Percentiles rank a stretch among this genome's conserved stretches.
Evolutionary conservation across 2,113 vertebrate genomes (phyloP).

Genomic region (Cynocephalus volans): DNA sequence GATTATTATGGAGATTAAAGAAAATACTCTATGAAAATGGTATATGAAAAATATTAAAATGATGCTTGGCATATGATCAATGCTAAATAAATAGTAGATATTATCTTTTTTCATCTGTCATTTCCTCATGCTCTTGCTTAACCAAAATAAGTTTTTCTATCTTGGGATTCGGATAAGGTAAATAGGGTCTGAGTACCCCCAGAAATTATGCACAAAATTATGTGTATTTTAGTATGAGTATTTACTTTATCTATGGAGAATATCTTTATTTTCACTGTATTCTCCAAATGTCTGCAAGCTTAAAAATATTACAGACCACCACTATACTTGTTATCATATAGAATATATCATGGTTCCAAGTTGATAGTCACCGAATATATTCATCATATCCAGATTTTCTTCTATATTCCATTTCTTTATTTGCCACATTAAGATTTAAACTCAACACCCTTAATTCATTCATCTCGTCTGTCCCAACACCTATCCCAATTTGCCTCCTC

Average conservation of each 20-base stretch:
- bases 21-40: not conserved
- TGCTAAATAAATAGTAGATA: not conserved
- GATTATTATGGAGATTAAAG: not conserved
- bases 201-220: conserved; percentile 5
- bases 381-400: not conserved
- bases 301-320: not conserved
- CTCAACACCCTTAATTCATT: not conserved
- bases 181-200: not conserved
- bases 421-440: conserved; percentile 6
- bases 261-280: not conserved
- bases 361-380: not conserved
- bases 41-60: not conserved
- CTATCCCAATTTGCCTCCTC: not conserved
- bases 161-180: not conserved
- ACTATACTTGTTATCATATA: not conserved
- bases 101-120: not conserved
- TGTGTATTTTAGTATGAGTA: not conserved
- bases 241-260: not conserved
- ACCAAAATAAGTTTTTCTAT: not conserved
- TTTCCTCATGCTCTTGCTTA: not conserved
- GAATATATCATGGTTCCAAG: not conserved
- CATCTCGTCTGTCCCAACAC: not conserved
- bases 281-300: conserved; percentile 1
- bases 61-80: not conserved
- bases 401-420: not conserved